A percentile compares a stretch with the other conserved stretches of the same genome.
These are phyloP conservation scores for Bucco capensis DNA, from an alignment of 2,113 vertebrate species.

Conservation along the genomic window DNA sequence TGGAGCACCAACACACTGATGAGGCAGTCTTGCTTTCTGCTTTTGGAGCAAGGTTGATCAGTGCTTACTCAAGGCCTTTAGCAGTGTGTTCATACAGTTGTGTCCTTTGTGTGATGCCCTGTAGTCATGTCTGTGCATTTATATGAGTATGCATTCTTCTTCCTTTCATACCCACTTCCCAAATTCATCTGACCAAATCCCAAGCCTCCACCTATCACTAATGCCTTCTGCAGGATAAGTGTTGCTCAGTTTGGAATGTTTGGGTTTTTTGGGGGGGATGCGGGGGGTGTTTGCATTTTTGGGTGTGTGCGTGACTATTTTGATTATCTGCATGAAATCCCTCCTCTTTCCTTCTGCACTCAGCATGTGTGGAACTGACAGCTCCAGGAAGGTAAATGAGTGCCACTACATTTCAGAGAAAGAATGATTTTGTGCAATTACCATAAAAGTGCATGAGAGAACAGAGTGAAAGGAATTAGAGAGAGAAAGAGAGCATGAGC, in stretches of 20 bases:
- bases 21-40: neutral
- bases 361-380: neutral
- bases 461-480: slow-evolving; percentile 23
- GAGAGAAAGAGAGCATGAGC: slow-evolving; percentile 23
- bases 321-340: slow-evolving; percentile 29
- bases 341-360: neutral
- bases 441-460: slow-evolving; percentile 45
- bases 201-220: neutral
- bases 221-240: neutral
- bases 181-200: neutral
- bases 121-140: fast-evolving
- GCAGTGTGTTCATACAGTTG: fast-evolving
- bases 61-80: neutral
- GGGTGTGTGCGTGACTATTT: neutral
- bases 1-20: fast-evolving
- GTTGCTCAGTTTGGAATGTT: neutral
- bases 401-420: slow-evolving; percentile 55
- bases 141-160: neutral
- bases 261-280: fast-evolving
- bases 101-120: neutral
- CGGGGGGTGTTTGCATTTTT: neutral
- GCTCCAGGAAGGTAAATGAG: slow-evolving; percentile 32
- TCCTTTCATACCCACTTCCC: neutral
- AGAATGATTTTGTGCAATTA: slow-evolving; percentile 65
- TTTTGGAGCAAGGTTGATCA: neutral